Base-by-base conservation (phyloP, 2,888 invertebrate genomes). In the Beris morrisii region DNA sequence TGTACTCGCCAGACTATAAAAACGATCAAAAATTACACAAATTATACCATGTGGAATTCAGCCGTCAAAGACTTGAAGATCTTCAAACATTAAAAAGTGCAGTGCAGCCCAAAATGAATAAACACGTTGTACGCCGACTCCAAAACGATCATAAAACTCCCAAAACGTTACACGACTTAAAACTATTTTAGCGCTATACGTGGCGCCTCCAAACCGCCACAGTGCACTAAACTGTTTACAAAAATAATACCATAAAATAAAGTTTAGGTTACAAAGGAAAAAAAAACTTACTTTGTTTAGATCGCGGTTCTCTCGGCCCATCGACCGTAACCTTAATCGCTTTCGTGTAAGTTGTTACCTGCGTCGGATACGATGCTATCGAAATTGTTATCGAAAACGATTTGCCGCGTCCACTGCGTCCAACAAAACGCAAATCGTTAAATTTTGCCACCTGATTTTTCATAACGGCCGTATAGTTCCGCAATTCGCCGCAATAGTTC, bases 281-380 rank as follows among this genome's bases (percentile, higher is more conserved):
- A 22, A 22, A 22, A 22, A 22, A 89, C 95, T 92, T 87, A 96
- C 96, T 93, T 84, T 94, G 93, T 82, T 96, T 97, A 73, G 95
- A 95, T 82, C 97, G 85, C 13, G 98, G 97, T 83, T 98, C 97
- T 75, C 99, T 84, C 0, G 99, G 99, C 74, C 99, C 99, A 78
- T 99, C 99, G 43, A 99, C 99, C 28, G 99, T 99, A 66, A 99
- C 97, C 86, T 99, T 99, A 81, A 99, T 99, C 64, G 97, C 97
- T 79, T 97, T 97, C 74, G 84, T 89, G 81, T 97, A 98, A 4
- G 94, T 92, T 58, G 97, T 94, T 32, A 97, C 89, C 38, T 65
- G 97, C 71, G 86, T 77, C 9, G 87, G 87, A 72, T 87, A 85
- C 4, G 91, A 77, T 46, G 77, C 78, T 9, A 99, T 93, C 73